phyloP scores from a whole-genome alignment of 2,888 invertebrate species.

The Gymnocheta viridis region DNA sequence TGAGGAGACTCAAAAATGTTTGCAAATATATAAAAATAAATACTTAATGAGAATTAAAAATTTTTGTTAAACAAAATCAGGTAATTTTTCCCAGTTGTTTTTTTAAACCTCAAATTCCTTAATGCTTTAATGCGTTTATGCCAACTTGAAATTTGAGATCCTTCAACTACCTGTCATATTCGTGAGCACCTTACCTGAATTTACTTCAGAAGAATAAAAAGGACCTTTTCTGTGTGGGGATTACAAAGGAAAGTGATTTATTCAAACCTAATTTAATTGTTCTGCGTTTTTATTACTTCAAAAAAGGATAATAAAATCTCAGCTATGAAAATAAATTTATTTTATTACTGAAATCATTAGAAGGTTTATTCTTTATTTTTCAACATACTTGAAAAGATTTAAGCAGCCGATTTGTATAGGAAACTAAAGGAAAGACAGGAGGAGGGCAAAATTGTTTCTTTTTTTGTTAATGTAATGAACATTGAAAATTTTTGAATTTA shows the following conservation, averaged over 20 bases:
- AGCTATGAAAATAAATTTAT: slow-evolving; percentile 9
- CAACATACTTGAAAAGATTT: neutral
- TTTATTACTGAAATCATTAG: slow-evolving; percentile 3
- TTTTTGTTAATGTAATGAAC: neutral
- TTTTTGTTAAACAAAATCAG: neutral
- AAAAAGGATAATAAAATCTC: slow-evolving; percentile 42
- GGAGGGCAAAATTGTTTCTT: neutral
- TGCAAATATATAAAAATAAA: neutral
- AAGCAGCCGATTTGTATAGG: neutral
- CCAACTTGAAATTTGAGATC: slow-evolving; percentile 14
- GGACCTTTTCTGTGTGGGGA: neutral
- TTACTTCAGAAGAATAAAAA: neutral
- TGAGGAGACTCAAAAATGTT: neutral
- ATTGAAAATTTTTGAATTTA: no score
- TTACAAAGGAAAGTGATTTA: slow-evolving; percentile 38
- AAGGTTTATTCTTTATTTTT: neutral
- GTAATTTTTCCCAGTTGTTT: neutral
- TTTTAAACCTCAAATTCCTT: neutral
- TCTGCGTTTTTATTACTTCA: slow-evolving; percentile 2
- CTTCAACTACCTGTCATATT: slow-evolving; percentile 11
- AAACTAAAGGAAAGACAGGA: neutral
- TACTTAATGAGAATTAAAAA: neutral
- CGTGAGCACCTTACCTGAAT: neutral
- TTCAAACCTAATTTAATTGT: slow-evolving; percentile 52
- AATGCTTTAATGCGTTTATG: neutral